Evolutionary conservation across 2,888 invertebrate species (phyloP), one percentile per base, ranked within the genome.

Genomic region (Parasteatoda lunata): DNA sequence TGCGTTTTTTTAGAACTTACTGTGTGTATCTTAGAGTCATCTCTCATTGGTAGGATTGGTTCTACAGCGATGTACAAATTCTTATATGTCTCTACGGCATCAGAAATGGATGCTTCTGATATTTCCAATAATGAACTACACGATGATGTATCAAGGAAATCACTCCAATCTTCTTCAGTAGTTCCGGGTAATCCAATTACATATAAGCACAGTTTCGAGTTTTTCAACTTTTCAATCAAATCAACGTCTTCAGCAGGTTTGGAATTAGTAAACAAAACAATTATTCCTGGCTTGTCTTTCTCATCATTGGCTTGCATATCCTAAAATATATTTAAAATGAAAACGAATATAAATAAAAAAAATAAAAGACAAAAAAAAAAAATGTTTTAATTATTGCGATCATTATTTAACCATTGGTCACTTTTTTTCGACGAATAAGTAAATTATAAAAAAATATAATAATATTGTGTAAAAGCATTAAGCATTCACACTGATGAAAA

Each of bases 11-110:
- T 30, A 30, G 2, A 30, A 9, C 69, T 64, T 79, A 79, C 79
- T 30, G 51, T 71, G 59, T 13, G 9, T 15, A 49, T 71, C 9
- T 11, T 45, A 3, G 30, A 59, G 11, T 70, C 71, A 6, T 59
- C 51, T 9, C 59, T 54, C 1, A 4, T 1, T 3, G 79, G 79
- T 0, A 79, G 11, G 5, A 49, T 9, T 9, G 48, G n/a, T n/a
- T 71, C 47, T n/a, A 79, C 59, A 13, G n/a, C n/a, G n/a, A 9
- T 9, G 54, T 68, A 79, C n/a, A 79, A 49, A 47, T 45, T 48
- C 45, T 59, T 5, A 71, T 71, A 71, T 15, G 59, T 59, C 8
- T 5, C 59, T 47, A 68, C 47, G 11, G 45, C 15, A 5, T 71
- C 49, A 3, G 30, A 13, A 3, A 9, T 79, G 3, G 59, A 15